Base-by-base conservation (phyloP, 2,113 vertebrate species). In the Vulpes vulpes region DNA sequence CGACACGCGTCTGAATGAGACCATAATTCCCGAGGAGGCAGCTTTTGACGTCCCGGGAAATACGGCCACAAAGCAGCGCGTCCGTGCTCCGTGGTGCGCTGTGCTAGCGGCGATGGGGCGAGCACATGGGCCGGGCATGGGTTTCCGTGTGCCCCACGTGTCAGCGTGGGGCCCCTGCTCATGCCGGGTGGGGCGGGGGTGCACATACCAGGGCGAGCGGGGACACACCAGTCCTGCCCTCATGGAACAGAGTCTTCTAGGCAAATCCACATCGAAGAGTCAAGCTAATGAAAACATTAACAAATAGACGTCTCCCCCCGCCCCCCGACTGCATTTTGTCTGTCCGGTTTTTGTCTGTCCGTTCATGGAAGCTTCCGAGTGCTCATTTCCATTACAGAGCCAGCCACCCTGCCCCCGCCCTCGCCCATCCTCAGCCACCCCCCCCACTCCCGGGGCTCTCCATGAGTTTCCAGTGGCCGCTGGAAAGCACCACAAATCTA, bases 61-160 rank as follows among this genome's bases (percentile, higher is more conserved):
- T 7, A 20, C 0, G 27, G n/a, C 16, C 69, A 15, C 1, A 20
- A 12, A 0, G 53, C 25, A 5, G 8, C 11, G 0, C 3, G 19
- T 15, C 22, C 23, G 3, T 8, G 15, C 16, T 3, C 10, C 2
- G 3, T 22, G 43, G 1, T 16, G 17, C 0, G 1, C 57, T 4
- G 23, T 6, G 11, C 11, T 15, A 11, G 2, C 11, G 25, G 38
- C 17, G 10, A 19, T 11, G 10, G 17, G 60, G 30, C 0, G 2
- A 22, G 62, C 23, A 12, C 43, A 0, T 0, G 23, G 2, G 62
- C 2, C 1, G 15, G 27, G 17, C 11, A 12, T 1, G 11, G 43
- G 15, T 51, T 25, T 38, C 19, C 19, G 3, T 20, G 9, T 0
- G 27, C 12, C 60, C 25, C 20, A 32, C 0, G 2, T 32, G 0